Evolutionary conservation across 2,888 invertebrate genomes (phyloP).

Genomic region (Leptinotarsa haldemani): DNA sequence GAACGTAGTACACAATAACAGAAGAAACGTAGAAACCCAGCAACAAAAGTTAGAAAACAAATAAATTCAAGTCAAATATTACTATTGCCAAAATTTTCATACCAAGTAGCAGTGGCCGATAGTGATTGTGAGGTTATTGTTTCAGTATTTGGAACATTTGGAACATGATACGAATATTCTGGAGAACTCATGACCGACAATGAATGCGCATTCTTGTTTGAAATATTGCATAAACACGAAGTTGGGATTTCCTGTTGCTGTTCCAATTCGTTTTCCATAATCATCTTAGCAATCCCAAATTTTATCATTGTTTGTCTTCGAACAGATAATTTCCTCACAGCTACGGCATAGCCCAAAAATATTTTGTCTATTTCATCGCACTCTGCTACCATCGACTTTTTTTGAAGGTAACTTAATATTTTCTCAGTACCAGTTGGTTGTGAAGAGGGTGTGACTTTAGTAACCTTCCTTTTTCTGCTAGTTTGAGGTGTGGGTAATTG

Average conservation of each 20-base stretch:
- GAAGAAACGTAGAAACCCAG: conserved; percentile 9
- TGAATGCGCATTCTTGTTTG: conserved; percentile 8
- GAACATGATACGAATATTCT: conserved; percentile 9
- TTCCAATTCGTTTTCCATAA: conserved; percentile 9
- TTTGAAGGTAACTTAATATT: conserved; percentile 8
- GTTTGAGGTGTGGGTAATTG: conserved; percentile 9
- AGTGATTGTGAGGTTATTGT: conserved; percentile 9
- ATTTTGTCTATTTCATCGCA: too few relatives aligned
- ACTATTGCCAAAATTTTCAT: conserved; percentile 9
- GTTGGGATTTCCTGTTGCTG: conserved; percentile 8
- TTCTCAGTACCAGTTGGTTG: conserved; percentile 9
- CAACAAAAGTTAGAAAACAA: conserved; percentile 7
- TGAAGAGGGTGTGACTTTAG: conserved; percentile 9
- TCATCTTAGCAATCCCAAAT: conserved; percentile 7
- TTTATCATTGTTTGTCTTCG: conserved; percentile 7
- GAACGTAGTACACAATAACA: conserved; percentile 9
- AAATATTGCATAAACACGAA: conserved; percentile 6
- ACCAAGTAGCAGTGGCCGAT: conserved; percentile 9
- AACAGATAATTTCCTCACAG: background rate
- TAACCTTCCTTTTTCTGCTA: conserved; percentile 2
- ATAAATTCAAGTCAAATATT: conserved; percentile 9
- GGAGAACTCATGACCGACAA: conserved; percentile 9
- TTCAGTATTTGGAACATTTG: conserved; percentile 9
- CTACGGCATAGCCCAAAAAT: too few relatives aligned
- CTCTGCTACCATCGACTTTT: conserved; percentile 6